Evolutionary conservation across 2,888 invertebrate species (phyloP), one percentile per base, ranked within the genome.

Genomic region (Melipona beecheii): DNA sequence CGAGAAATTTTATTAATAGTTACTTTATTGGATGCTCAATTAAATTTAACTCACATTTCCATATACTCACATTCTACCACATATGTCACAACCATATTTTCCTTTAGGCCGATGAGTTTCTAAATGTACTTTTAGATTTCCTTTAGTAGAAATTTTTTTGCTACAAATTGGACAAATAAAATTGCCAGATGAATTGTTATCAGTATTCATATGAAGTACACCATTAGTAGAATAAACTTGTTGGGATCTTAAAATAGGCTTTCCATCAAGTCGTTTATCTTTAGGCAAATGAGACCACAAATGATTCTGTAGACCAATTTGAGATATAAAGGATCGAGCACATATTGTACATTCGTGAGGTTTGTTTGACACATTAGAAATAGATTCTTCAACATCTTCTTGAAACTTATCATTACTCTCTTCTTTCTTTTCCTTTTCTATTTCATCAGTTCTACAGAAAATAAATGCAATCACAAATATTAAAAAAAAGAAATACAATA

Each of bases 61-160:
- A 43, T 43, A 24, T 65, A 76, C 96, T 96, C 94, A 97, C 97
- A 96, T 95, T 95, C 97, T 95, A 84, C 96, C 96, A 94, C 97
- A 97, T 87, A 96, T 95, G 91, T 96, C 96, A 91, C 96, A 96
- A 71, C 95, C 95, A 91, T 97, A 97, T 92, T 96, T 95, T 85
- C 96, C 96, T 92, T 95, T 96, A 81, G 95, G 95, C 91, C 95
- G 95, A 92, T 96, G 97, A 49, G 95, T 95, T 92, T 96, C 96
- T 84, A 97, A 93, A 93, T 97, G 97, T 72, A 95, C 95, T 92
- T 96, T 96, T 68, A 97, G 94, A 92, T 96, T 96, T 86, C 95
- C 95, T 94, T 96, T 96, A 21, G 95, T 96, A 52, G 96, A 95
- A 92, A 96, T 96, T 66, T 94, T 94, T 92, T 96, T 96, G 68